Base-by-base conservation (phyloP, 2,113 vertebrate genomes). In the Microcebus tavaratra region DNA sequence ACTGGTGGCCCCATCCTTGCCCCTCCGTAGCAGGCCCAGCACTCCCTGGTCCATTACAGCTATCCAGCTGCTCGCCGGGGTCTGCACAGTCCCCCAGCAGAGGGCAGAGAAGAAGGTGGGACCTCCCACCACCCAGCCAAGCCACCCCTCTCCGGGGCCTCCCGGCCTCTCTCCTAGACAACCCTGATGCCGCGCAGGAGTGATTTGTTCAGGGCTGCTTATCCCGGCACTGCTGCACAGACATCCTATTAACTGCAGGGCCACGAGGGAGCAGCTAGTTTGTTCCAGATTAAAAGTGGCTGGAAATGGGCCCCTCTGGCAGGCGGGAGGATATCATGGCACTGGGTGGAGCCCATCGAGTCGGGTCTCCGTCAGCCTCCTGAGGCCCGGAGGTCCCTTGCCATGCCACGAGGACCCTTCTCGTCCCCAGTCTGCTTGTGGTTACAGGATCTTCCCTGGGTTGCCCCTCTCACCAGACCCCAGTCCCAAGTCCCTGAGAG, bases 231-330 rank as follows among this genome's bases (percentile, higher is more conserved):
- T 39, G 70, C 84, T 39, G 42, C 15, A 3, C 20, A 90, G 48
- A 79, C 48, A 80, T 87, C 68, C 92, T 96, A 61, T 94, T 95
- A 96, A 97, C 63, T 95, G 97, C n/a, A 53, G 75, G 88, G 87
- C 90, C 88, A 48, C 10, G 8, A 81, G 93, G 95, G 65, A 92
- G 81, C 5, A 0, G 68, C 88, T 94, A 67, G 78, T 87, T 94
- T 84, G 34, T 55, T 98, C 48, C 48, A 92, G 81, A 96, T 87
- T 96, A 94, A 92, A 97, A 97, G 94, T 36, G 93, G 59, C 59
- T 97, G 76, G 91, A 96, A 97, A 86, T 68, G 89, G 83, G 65
- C 67, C 59, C 68, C 75, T 57, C 39, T 63, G 21, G 50, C 48
- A 92, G 83, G 36, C 0, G 5, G 42, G 67, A 80, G 31, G 25